These are phyloP conservation scores for Tribolium castaneum DNA, from an alignment of 1,140 invertebrate genomes.

Conservation along the genomic window DNA sequence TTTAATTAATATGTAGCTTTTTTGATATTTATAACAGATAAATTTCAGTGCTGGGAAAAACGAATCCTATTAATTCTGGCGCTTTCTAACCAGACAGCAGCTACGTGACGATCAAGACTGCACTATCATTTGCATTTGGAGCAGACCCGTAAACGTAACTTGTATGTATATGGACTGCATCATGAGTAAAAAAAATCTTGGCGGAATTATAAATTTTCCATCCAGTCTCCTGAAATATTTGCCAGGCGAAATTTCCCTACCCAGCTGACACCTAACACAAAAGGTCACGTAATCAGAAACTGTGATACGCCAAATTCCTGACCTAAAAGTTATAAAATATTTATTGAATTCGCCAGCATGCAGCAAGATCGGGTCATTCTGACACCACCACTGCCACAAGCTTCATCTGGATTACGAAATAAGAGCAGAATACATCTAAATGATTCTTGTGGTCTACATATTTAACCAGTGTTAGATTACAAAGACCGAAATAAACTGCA, in stretches of 20 bases:
- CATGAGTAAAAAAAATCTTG: background rate
- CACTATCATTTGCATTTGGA: slow-evolving; percentile 22
- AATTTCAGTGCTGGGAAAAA: background rate
- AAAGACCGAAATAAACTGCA: too few relatives aligned
- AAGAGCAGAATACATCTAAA: background rate
- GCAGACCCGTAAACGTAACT: background rate
- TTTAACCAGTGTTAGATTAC: too few relatives aligned
- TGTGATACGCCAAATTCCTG: slow-evolving; percentile 29
- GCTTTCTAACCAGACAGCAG: background rate
- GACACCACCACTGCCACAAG: background rate
- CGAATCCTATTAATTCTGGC: background rate
- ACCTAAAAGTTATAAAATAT: slow-evolving; percentile 34
- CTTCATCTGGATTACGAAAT: background rate
- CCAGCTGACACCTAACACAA: slow-evolving; percentile 31
- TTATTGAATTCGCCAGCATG: background rate
- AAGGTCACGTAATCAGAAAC: slow-evolving; percentile 35
- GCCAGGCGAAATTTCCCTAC: background rate
- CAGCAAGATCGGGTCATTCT: background rate
- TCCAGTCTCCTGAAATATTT: background rate
- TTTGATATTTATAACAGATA: background rate
- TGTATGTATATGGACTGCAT: background rate
- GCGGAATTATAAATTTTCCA: slow-evolving; percentile 17
- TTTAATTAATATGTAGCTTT: background rate
- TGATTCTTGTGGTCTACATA: too few relatives aligned
- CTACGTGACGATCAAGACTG: slow-evolving; percentile 11